Evolutionary conservation across 2,888 invertebrate species (phyloP), one percentile per base, ranked within the genome.

Genomic region (Acrobasis consociella): DNA sequence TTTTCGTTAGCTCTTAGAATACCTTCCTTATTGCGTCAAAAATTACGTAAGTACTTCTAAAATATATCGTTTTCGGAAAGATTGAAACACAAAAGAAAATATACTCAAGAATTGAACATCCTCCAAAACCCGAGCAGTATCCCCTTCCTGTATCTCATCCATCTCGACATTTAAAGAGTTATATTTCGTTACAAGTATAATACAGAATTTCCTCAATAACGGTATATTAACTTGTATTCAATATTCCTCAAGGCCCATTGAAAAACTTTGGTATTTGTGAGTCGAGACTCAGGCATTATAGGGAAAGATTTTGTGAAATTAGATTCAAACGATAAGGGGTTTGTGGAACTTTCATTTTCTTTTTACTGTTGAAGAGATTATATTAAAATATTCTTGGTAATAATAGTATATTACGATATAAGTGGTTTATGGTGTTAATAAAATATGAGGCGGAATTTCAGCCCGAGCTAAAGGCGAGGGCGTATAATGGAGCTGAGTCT

Each of bases 191-290:
- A 13, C 46, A 15, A 46, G 22, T 56, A 56, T 42, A 22, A 42
- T 42, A 42, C 13, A 13, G 15, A 42, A 42, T 42, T 56, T 56
- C 46, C 56, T 17, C 56, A 56, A 56, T 56, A 56, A 56, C 42
- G 56, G 16, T 11, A 42, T 56, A 56, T 42, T 56, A 56, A 56
- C 55, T 56, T 17, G 42, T 11, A 13, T 56, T 42, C 42, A 56
- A 56, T 56, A 56, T 56, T 56, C 56, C 7, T 46, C 46, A 46
- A 42, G 56, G 42, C 17, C 42, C 56, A 42, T 42, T 56, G 17
- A 42, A 56, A 53, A 56, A 56, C 17, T 56, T 56, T 17, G 13
- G 42, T 22, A n/a, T 17, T 42, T 46, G 42, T 42, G 22, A 22
- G 22, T 22, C 22, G 22, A 22, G 13, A 11, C 56, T 17, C 38